Evolutionary conservation across 1,140 invertebrate genomes (phyloP).

Genomic region (Sesamia nonagrioides): DNA sequence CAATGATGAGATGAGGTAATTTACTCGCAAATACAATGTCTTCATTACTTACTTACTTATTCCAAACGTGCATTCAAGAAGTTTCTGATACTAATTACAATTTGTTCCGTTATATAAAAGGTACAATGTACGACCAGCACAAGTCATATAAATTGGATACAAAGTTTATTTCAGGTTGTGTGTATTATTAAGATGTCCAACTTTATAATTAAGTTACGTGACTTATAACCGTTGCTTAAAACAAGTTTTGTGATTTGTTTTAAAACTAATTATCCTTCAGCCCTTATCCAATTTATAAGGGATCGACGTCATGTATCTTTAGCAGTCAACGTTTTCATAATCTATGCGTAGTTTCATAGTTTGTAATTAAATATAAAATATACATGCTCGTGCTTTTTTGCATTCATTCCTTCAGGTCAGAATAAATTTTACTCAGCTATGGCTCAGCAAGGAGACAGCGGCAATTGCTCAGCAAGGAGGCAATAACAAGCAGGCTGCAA

Average conservation of each 20-base stretch:
- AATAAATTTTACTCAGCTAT: no score
- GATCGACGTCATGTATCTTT: not conserved
- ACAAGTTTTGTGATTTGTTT: conserved; percentile 22
- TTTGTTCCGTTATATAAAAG: not conserved
- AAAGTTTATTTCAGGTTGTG: conserved; percentile 20
- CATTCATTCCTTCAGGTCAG: no score
- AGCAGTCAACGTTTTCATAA: no score
- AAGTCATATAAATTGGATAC: not conserved
- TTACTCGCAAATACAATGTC: no score
- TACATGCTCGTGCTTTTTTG: no score
- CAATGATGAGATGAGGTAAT: not conserved
- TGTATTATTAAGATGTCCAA: conserved; percentile 14
- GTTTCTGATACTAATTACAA: not conserved
- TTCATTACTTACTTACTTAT: not conserved
- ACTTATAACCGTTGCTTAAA: conserved; percentile 11
- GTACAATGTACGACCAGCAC: conserved; percentile 5
- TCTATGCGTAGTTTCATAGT: no score
- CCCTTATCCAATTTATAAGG: not conserved
- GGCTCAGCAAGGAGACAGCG: no score
- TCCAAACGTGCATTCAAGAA: conserved; percentile 7
- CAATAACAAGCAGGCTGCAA: no score
- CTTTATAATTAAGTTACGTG: conserved; percentile 44
- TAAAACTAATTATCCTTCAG: not conserved
- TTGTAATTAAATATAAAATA: no score
- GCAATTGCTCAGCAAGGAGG: no score